phyloP scores from a whole-genome alignment of 2,888 invertebrate genomes.

The Polymixis flavicincta region DNA sequence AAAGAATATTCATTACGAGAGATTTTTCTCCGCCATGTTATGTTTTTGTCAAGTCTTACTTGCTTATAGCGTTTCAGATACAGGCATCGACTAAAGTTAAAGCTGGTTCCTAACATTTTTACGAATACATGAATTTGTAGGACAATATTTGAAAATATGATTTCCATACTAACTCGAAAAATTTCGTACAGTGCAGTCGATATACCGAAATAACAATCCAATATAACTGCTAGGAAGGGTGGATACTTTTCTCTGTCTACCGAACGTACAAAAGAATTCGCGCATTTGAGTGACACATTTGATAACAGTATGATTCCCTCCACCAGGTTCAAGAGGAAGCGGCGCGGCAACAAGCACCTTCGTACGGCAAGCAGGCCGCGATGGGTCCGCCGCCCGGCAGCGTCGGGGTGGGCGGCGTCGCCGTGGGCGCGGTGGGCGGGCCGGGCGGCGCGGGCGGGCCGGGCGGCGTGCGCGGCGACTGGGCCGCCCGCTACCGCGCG shows the following conservation, averaged over 20 bases:
- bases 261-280: not conserved
- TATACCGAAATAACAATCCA: not conserved
- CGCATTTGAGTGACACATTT: not conserved
- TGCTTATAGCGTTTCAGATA: not conserved
- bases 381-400: conserved; percentile 83
- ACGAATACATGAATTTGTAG: not conserved
- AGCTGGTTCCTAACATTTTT: not conserved
- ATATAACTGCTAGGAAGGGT: not conserved
- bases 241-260: not conserved
- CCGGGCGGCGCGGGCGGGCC: conserved; percentile 76
- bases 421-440: conserved; percentile 75
- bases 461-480: conserved; percentile 81
- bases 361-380: conserved; percentile 94
- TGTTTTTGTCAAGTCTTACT: not conserved
- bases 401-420: conserved; percentile 92
- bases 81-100: not conserved
- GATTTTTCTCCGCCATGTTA: not conserved
- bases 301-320: not conserved
- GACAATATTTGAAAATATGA: not conserved
- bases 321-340: conserved; percentile 96
- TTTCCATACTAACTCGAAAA: not conserved
- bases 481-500: conserved; percentile 77
- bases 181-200: not conserved
- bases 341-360: conserved; percentile 96
- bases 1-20: not conserved